phyloP scores from a whole-genome alignment of 1,140 invertebrate genomes.

The Lepidurus apus region DNA sequence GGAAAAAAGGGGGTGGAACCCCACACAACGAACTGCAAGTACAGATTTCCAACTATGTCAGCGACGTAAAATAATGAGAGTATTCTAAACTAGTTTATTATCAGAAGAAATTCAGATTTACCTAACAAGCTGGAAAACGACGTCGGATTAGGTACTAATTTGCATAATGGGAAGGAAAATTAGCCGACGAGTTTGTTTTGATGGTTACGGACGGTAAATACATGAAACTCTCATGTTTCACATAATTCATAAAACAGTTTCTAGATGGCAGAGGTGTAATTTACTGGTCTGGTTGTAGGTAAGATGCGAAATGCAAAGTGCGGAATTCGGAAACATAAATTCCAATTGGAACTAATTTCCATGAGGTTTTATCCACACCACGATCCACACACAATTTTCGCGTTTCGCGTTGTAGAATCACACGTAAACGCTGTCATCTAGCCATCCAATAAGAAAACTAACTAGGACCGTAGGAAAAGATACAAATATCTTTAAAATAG shows the following conservation, averaged over 20 bases:
- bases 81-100: neutral
- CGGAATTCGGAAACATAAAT: too few species aligned
- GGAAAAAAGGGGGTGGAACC: slow-evolving; percentile 14
- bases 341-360: too few species aligned
- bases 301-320: too few species aligned
- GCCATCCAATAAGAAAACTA: neutral
- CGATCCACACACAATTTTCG: too few species aligned
- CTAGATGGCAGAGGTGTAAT: neutral
- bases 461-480: neutral
- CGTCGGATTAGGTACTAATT: neutral
- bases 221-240: neutral
- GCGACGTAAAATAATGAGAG: neutral
- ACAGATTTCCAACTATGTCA: neutral
- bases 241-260: neutral
- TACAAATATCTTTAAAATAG: neutral
- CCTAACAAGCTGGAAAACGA: neutral
- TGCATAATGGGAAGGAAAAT: neutral
- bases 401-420: neutral
- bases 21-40: neutral
- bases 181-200: neutral
- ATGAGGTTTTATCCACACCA: too few species aligned
- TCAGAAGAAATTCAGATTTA: neutral
- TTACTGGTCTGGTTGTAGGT: too few species aligned
- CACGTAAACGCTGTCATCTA: neutral
- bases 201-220: neutral